Conservation (phyloP, 2,888 invertebrate species). For the Spodoptera littoralis region DNA sequence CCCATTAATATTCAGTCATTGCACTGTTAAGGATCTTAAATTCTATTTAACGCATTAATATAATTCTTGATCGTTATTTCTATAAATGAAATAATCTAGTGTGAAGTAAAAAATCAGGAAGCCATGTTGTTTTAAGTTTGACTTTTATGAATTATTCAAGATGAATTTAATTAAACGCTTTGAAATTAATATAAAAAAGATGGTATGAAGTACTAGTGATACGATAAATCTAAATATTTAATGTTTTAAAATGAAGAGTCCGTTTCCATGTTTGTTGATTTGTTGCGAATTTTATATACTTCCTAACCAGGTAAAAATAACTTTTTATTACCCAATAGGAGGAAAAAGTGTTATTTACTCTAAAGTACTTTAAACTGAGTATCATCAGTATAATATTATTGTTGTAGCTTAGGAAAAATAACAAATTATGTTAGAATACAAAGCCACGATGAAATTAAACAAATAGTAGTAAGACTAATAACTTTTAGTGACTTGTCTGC, state of each 20-base stretch:
- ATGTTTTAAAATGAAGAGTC: too few relatives aligned
- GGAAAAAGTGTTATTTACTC: constrained; percentile 18
- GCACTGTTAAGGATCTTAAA: constrained; percentile 40
- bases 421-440: background rate
- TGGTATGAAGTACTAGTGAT: constrained; percentile 4
- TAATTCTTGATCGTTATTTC: constrained; percentile 27
- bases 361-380: background rate
- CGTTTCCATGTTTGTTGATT: too few relatives aligned
- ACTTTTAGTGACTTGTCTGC: constrained; percentile 35
- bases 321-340: constrained; percentile 6
- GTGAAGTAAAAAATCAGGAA: constrained; percentile 15
- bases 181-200: constrained; percentile 11
- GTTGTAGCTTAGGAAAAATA: background rate
- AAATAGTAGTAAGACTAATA: constrained; percentile 11
- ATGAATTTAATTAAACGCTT: constrained; percentile 7
- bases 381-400: background rate
- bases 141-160: constrained; percentile 18
- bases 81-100: constrained; percentile 24
- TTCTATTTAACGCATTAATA: constrained; percentile 41
- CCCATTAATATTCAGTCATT: constrained; percentile 52
- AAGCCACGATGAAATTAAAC: constrained; percentile 2
- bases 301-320: background rate
- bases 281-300: background rate
- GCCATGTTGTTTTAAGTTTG: constrained; percentile 11
- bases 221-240: too few relatives aligned